Evolutionary conservation across 2,888 invertebrate species (phyloP).

Genomic region (Pheosia tremula): DNA sequence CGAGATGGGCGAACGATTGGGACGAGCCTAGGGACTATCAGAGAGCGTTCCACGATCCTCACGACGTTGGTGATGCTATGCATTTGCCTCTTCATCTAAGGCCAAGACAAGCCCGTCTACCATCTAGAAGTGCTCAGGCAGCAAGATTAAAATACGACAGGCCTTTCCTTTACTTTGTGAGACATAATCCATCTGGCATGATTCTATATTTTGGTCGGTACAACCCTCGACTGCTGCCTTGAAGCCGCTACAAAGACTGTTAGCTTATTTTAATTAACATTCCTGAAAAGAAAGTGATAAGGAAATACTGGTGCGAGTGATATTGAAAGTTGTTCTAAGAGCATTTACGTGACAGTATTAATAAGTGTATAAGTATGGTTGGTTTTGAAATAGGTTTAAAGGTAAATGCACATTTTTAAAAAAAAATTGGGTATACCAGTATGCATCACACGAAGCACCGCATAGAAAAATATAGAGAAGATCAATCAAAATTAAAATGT

Average conservation of each 20-base stretch:
- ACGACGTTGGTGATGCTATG: constrained; percentile 78
- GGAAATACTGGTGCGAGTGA: constrained; percentile 74
- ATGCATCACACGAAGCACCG: neutral
- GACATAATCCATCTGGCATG: constrained; percentile 96
- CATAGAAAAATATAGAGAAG: too few species aligned
- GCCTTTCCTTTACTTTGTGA: constrained; percentile 94
- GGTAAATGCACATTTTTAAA: constrained; percentile 9
- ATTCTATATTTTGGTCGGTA: constrained; percentile 95
- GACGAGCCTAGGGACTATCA: constrained; percentile 87
- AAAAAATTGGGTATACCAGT: too few species aligned
- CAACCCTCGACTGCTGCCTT: constrained; percentile 92
- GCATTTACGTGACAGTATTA: constrained; percentile 83
- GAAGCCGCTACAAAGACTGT: constrained; percentile 75
- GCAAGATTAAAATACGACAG: constrained; percentile 93
- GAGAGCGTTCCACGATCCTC: constrained; percentile 88
- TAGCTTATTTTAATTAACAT: constrained; percentile 74
- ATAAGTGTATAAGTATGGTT: constrained; percentile 65
- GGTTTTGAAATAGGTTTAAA: constrained; percentile 24
- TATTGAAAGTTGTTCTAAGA: constrained; percentile 67
- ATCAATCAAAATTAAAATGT: too few species aligned
- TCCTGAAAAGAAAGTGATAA: constrained; percentile 81
- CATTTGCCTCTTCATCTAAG: constrained; percentile 87
- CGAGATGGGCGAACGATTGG: constrained; percentile 79
- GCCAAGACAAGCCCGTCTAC: constrained; percentile 89
- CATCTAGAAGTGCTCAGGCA: constrained; percentile 85